Conservation (phyloP, 2,888 invertebrate genomes). For the Melanophora roralis region DNA sequence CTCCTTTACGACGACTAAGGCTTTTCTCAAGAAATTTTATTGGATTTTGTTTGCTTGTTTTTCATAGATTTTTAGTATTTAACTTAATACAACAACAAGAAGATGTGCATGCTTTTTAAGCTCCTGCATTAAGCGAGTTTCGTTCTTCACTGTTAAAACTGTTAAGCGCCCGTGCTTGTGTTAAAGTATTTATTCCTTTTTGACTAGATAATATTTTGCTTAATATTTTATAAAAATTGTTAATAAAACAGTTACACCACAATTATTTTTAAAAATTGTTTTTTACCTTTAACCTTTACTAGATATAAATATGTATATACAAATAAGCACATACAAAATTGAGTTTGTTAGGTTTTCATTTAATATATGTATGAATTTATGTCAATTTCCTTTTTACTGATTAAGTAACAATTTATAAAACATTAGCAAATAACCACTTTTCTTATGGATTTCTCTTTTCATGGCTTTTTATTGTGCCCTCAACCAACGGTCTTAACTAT, state of each 20-base stretch:
- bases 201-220: background rate
- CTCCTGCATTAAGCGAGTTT: background rate
- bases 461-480: background rate
- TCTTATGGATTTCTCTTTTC: slow-evolving; percentile 11
- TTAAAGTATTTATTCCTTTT: no score
- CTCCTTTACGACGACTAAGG: no score
- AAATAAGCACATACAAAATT: background rate
- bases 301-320: background rate
- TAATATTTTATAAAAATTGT: background rate
- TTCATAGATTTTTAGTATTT: no score
- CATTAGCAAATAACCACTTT: slow-evolving; percentile 3
- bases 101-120: background rate
- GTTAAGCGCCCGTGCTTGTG: no score
- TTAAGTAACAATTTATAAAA: slow-evolving; percentile 20
- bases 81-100: no score
- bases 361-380: background rate
- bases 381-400: slow-evolving; percentile 6
- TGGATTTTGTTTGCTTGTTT: no score
- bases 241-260: slow-evolving; percentile 26
- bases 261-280: slow-evolving; percentile 17
- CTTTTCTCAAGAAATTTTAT: no score
- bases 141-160: background rate
- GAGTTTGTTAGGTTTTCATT: background rate
- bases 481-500: background rate
- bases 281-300: slow-evolving; percentile 11